Percentiles rank a stretch among this genome's conserved stretches.
These are phyloP conservation scores for Seriola dumerili DNA, from an alignment of 2,113 vertebrate genomes.

Conservation along the genomic window DNA sequence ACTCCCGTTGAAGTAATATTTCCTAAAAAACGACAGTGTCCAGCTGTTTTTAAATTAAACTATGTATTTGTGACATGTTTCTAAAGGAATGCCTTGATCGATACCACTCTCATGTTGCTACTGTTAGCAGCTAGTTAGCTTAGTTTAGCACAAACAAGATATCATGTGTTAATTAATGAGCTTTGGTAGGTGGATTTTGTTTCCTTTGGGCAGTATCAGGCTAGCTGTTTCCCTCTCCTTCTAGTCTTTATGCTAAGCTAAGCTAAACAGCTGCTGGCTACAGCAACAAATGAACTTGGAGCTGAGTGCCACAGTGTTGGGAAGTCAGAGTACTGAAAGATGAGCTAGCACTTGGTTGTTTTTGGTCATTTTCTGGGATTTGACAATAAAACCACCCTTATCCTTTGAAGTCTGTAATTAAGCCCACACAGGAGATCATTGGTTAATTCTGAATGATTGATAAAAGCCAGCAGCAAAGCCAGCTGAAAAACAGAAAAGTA, in stretches of 20 bases:
- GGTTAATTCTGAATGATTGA: slow-evolving; percentile 10
- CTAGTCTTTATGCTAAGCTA: not conserved
- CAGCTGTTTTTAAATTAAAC: too few relatives aligned
- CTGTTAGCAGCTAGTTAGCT: not conserved
- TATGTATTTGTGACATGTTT: too few relatives aligned
- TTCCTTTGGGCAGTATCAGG: not conserved
- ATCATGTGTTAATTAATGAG: too few relatives aligned
- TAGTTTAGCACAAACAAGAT: not conserved
- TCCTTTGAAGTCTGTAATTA: not conserved
- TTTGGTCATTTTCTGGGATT: not conserved
- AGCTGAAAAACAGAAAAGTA: not conserved
- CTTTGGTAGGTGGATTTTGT: too few relatives aligned
- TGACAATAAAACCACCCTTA: not conserved
- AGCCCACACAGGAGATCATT: not conserved
- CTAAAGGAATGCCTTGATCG: too few relatives aligned
- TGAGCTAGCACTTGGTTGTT: not conserved
- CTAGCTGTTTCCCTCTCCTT: not conserved
- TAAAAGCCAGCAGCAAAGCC: slow-evolving; percentile 6
- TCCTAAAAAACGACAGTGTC: not conserved
- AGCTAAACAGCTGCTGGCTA: not conserved
- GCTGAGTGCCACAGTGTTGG: not conserved
- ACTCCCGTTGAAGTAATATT: not conserved
- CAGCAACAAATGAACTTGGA: too few relatives aligned
- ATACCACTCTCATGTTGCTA: too few relatives aligned
- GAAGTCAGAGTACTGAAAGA: not conserved